Evolutionary conservation across 2,113 vertebrate genomes (phyloP).

Genomic region (Serinus canaria): DNA sequence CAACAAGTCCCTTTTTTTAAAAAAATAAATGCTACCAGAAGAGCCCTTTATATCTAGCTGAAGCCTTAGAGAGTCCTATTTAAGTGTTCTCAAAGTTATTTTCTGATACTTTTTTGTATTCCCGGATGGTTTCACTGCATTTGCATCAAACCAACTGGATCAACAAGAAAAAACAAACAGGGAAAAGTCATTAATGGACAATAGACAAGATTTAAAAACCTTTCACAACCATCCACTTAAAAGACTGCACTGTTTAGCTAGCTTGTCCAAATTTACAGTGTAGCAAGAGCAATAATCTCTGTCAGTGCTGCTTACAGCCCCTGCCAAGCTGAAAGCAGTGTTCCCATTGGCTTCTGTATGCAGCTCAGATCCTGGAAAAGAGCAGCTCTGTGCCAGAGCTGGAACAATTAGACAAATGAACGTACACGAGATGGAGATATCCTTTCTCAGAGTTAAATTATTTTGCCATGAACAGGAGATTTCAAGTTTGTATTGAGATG

Average conservation of each 20-base stretch:
- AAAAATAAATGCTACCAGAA: not conserved
- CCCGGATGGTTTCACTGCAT: not conserved
- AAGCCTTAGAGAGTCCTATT: not conserved
- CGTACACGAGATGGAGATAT: not conserved
- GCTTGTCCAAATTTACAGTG: slow-evolving; percentile 41
- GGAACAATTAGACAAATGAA: not conserved
- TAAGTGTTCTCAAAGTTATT: not conserved
- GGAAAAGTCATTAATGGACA: not conserved
- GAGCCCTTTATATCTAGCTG: not conserved
- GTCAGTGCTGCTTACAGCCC: not conserved
- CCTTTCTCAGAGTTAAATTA: not conserved
- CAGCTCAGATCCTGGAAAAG: slow-evolving; percentile 6
- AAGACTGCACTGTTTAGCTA: slow-evolving; percentile 29
- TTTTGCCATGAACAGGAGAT: not conserved
- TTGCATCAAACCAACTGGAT: slow-evolving; percentile 33
- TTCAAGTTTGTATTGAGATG: not conserved
- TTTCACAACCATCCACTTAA: slow-evolving; percentile 29
- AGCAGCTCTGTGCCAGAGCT: not conserved
- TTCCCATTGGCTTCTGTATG: slow-evolving; percentile 19
- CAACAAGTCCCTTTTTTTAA: not conserved
- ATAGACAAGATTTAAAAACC: slow-evolving; percentile 30
- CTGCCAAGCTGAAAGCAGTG: slow-evolving; percentile 20
- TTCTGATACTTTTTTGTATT: not conserved
- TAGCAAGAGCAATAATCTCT: slow-evolving; percentile 25
- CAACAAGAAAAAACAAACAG: not conserved